A percentile compares a stretch with the other conserved stretches of the same genome.
phyloP scores from a whole-genome alignment of 2,888 invertebrate species.

The Lasioglossum lativentre region DNA sequence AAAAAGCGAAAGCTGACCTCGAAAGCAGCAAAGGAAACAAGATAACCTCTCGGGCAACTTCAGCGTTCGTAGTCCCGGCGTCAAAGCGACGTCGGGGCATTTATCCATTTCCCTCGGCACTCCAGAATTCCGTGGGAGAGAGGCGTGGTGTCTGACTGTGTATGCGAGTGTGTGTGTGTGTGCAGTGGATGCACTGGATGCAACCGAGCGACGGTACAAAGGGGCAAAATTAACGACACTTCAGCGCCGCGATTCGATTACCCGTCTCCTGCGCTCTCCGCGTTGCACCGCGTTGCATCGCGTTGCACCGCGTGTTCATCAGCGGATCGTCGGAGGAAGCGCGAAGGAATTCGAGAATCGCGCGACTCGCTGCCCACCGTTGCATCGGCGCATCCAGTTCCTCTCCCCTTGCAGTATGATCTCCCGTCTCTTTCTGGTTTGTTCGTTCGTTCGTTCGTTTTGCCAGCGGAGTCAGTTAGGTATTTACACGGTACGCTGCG shows the following conservation, averaged over 20 bases:
- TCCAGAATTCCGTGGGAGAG: neutral
- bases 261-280: neutral
- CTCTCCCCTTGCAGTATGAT: slow-evolving; percentile 37
- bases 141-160: neutral
- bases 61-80: neutral
- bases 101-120: slow-evolving; percentile 16
- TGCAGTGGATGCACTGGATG: neutral
- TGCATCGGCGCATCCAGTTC: slow-evolving; percentile 53
- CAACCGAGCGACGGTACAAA: slow-evolving; percentile 19
- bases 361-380: slow-evolving; percentile 16
- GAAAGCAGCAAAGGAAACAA: slow-evolving; percentile 16
- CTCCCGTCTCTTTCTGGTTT: neutral
- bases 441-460: slow-evolving; percentile 28
- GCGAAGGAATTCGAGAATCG: slow-evolving; percentile 41
- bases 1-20: slow-evolving; percentile 16
- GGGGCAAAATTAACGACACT: slow-evolving; percentile 30
- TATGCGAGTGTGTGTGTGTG: neutral
- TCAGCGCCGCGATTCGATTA: slow-evolving; percentile 26
- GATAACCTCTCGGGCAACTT: slow-evolving; percentile 6
- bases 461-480: slow-evolving; percentile 48
- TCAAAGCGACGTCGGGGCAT: slow-evolving; percentile 7
- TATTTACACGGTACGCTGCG: slow-evolving; percentile 70
- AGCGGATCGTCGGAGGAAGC: slow-evolving; percentile 17
- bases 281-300: slow-evolving; percentile 14
- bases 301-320: neutral